phyloP scores from a whole-genome alignment of 2,113 vertebrate species.

The Eretmochelys imbricata region DNA sequence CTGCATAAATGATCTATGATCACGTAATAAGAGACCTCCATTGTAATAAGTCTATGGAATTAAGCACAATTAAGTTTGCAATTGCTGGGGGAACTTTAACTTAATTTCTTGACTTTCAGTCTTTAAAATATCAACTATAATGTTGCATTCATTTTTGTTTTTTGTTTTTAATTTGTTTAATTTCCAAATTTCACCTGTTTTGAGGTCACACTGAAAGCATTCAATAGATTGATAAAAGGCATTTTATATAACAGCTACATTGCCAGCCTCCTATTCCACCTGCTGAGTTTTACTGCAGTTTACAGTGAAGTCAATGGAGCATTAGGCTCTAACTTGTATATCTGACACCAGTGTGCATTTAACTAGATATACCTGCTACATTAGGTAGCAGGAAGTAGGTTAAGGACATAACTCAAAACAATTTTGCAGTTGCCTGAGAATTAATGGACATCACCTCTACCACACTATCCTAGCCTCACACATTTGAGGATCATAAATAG shows the following conservation, averaged over 20 bases:
- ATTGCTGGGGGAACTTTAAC: slow-evolving; percentile 52
- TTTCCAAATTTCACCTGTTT: slow-evolving; percentile 46
- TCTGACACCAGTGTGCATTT: not conserved
- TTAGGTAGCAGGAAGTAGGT: not conserved
- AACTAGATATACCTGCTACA: not conserved
- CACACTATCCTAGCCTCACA: slow-evolving; percentile 12
- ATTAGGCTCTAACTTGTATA: not conserved
- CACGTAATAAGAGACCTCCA: slow-evolving; percentile 45
- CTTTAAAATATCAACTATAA: slow-evolving; percentile 61
- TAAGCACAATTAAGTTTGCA: slow-evolving; percentile 62
- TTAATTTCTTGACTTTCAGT: slow-evolving; percentile 57
- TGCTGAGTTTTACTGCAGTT: slow-evolving; percentile 20
- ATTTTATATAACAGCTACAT: slow-evolving; percentile 52
- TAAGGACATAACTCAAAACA: slow-evolving; percentile 20
- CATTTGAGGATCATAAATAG: slow-evolving; percentile 35
- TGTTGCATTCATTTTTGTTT: not conserved
- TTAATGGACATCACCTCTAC: not conserved
- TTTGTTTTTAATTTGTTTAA: not conserved
- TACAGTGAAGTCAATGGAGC: slow-evolving; percentile 28
- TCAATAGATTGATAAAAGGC: slow-evolving; percentile 47
- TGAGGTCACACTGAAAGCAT: slow-evolving; percentile 60
- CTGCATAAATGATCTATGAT: slow-evolving; percentile 34
- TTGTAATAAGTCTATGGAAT: slow-evolving; percentile 57
- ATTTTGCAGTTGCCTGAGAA: not conserved
- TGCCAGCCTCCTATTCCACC: slow-evolving; percentile 46